Percentiles rank a stretch among this genome's conserved stretches.
phyloP scores from a whole-genome alignment of 1,140 invertebrate genomes.

The Chymomyza costata region DNA sequence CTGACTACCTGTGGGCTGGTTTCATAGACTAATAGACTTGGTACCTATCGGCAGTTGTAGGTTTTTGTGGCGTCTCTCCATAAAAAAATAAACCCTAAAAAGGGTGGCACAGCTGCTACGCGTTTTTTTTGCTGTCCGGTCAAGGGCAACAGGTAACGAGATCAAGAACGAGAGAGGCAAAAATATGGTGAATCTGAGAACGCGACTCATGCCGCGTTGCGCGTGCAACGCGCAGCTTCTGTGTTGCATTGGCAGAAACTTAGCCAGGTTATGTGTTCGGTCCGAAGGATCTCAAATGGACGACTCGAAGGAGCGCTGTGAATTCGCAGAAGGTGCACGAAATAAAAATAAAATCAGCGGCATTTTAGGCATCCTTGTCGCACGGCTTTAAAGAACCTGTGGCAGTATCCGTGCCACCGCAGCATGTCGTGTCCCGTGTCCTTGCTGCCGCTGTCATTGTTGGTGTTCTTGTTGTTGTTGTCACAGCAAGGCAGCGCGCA shows the following conservation, averaged over 20 bases:
- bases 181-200: too few species aligned
- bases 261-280: too few species aligned
- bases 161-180: too few species aligned
- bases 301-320: slow-evolving; percentile 1
- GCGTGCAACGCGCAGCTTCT: slow-evolving; percentile 35
- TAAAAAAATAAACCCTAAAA: slow-evolving; percentile 44
- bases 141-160: too few species aligned
- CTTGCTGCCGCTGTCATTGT: slow-evolving; percentile 12
- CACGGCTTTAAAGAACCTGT: slow-evolving; percentile 31
- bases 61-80: too few species aligned
- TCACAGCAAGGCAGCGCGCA: slow-evolving; percentile 60
- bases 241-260: slow-evolving; percentile 23
- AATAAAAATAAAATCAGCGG: slow-evolving; percentile 25
- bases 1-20: slow-evolving; percentile 14
- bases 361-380: slow-evolving; percentile 29
- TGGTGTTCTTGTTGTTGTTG: slow-evolving; percentile 4
- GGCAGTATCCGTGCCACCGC: slow-evolving; percentile 10
- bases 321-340: slow-evolving; percentile 6
- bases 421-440: slow-evolving; percentile 34
- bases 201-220: slow-evolving; percentile 12
- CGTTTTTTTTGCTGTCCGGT: too few species aligned
- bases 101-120: slow-evolving; percentile 45
- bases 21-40: too few species aligned
- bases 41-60: too few species aligned
- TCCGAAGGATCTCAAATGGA: slow-evolving; percentile 42